Evolutionary conservation across 2,113 vertebrate genomes (phyloP).

Genomic region (Megaleporinus macrocephalus): DNA sequence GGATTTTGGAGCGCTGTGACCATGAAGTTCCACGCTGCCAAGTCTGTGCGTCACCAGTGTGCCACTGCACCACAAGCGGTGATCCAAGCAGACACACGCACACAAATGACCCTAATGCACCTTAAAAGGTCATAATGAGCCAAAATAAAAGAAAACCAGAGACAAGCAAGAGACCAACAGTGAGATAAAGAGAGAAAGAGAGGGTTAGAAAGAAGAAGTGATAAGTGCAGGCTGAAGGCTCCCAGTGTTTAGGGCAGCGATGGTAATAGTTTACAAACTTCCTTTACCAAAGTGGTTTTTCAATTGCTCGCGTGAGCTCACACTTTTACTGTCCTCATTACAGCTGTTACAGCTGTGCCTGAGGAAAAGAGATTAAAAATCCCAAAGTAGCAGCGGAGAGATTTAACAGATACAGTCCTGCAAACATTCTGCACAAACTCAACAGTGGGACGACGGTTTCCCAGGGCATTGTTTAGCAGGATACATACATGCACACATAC

Average conservation of each 20-base stretch:
- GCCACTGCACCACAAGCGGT: neutral
- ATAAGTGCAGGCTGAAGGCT: neutral
- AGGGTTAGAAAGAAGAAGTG: neutral
- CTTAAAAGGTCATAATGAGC: neutral
- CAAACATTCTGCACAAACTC: neutral
- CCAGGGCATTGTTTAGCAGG: neutral
- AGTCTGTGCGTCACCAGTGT: slow-evolving; percentile 18
- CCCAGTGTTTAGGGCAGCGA: slow-evolving; percentile 2
- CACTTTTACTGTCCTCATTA: neutral
- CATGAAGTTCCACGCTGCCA: neutral
- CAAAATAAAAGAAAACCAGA: neutral
- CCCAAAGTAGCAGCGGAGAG: slow-evolving; percentile 2
- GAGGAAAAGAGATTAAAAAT: slow-evolving; percentile 24
- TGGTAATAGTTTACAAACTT: slow-evolving; percentile 15
- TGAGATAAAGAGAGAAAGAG: neutral
- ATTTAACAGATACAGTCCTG: slow-evolving; percentile 4
- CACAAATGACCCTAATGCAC: neutral
- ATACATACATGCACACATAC: no score
- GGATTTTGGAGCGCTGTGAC: neutral
- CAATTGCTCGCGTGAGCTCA: neutral
- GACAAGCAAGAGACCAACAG: neutral
- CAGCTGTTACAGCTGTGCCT: neutral
- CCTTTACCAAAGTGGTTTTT: slow-evolving; percentile 7
- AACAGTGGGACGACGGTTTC: neutral
- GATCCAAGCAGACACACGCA: slow-evolving; percentile 53